Conservation (phyloP, 2,113 vertebrate species). For the Clinocottus analis region DNA sequence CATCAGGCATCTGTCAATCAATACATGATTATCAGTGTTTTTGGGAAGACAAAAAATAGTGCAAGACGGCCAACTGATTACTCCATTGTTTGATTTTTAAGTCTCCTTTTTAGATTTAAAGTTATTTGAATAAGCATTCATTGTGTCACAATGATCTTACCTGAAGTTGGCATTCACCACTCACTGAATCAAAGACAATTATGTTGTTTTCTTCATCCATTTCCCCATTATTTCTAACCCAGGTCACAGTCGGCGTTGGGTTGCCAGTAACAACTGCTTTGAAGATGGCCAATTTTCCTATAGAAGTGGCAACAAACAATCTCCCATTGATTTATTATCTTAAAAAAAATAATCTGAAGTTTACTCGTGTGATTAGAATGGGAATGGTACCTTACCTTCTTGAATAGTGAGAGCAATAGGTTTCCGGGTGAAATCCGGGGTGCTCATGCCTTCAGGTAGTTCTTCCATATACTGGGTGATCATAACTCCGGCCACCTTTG, state of each 20-base stretch:
- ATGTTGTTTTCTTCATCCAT: constrained; percentile 79
- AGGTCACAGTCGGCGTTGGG: constrained; percentile 85
- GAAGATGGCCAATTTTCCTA: constrained; percentile 89
- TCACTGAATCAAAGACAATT: constrained; percentile 26
- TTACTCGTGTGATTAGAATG: not conserved
- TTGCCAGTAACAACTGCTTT: constrained; percentile 85
- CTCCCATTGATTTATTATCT: not conserved
- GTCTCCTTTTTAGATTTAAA: not conserved
- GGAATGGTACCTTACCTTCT: constrained; percentile 84
- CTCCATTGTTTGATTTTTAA: not conserved
- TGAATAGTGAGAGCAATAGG: constrained; percentile 87
- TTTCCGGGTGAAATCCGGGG: constrained; percentile 87
- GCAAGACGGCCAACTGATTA: not conserved
- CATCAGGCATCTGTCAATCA: constrained; percentile 83
- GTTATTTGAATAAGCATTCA: not conserved
- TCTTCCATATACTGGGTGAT: constrained; percentile 86
- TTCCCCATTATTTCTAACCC: constrained; percentile 79
- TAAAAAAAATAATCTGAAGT: not conserved
- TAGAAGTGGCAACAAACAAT: constrained; percentile 13
- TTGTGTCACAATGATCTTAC: constrained; percentile 67
- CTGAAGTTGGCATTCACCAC: constrained; percentile 86
- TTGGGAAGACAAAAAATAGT: not conserved
- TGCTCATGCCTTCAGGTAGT: constrained; percentile 83
- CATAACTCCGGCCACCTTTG: constrained; percentile 84
- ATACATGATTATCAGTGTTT: not conserved